Evolutionary conservation across 2,797 vertebrate species (phyloP), one percentile per base, ranked within the genome.

Genomic region (Melanotaenia trifasciata): DNA sequence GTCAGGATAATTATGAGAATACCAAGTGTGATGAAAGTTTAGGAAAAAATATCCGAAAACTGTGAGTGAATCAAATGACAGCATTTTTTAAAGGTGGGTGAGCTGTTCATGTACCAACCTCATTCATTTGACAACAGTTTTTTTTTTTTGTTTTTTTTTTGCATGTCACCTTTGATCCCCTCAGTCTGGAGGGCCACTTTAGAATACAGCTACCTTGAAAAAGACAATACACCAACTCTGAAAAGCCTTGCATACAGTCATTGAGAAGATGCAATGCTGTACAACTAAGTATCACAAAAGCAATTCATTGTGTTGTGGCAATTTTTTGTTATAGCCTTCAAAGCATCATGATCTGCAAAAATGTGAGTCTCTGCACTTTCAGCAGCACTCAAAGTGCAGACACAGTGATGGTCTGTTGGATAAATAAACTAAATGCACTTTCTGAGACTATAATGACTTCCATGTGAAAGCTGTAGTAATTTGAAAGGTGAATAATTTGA

Each of bases 111-210:
- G 40, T 38, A 32, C 11, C 20, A 26, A 53, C 50, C 20, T 68
- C 53, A 57, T 68, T 60, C 33, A 24, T 67, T 72, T 73, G 28
- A n/a, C 51, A 72, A 78, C 20, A 22, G 38, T 26, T 62, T 18
- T 64, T 51, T 64, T 67, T 66, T 58, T 43, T 12, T 58, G 35
- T 67, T 59, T 59, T 38, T 64, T 24, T 53, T 33, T 56, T 47
- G 58, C 45, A 53, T 58, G 66, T 68, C 58, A 82, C 76, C 70
- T 82, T 71, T 76, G 64, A 62, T 79, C 50, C 38, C 43, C 30
- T 70, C 40, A 5, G 13, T 36, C 38, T 73, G 70, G 54, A 62
- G 36, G 16, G 64, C 57, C 22, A 56, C 62, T 72, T 70, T n/a
- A 28, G 3, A 12, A 54, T 54, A 43, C 33, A 40, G 36, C 11